These are phyloP conservation scores for Pangasius krempfi DNA, from an alignment of 2,797 vertebrate genomes.

Conservation along the genomic window DNA sequence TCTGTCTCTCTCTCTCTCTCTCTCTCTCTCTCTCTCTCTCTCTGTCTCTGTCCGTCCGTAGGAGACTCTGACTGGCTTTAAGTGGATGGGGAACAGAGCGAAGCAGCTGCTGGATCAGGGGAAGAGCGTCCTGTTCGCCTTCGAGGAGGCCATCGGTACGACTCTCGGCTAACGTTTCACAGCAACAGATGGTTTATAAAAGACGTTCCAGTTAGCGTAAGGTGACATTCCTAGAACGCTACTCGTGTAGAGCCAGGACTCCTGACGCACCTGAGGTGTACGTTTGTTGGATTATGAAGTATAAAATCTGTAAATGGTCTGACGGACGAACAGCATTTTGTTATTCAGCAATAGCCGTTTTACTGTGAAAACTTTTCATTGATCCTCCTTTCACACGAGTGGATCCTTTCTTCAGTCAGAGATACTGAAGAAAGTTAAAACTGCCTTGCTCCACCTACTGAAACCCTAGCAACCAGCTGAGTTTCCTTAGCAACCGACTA, in stretches of 20 bases:
- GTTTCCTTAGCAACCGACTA: background rate
- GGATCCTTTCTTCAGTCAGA: no score
- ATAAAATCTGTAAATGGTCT: no score
- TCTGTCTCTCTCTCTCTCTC: background rate
- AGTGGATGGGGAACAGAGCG: slow-evolving; percentile 98
- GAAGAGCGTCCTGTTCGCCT: slow-evolving; percentile 93
- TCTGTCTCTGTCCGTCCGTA: slow-evolving; percentile 59
- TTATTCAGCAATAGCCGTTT: no score
- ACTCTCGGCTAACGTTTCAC: background rate
- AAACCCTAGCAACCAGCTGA: background rate
- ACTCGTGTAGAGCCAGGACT: no score
- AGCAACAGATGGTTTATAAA: background rate
- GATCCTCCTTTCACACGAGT: no score
- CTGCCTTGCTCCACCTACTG: background rate
- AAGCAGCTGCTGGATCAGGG: slow-evolving; percentile 87
- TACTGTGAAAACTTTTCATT: no score
- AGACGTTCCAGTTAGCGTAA: background rate
- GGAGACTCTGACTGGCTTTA: slow-evolving; percentile 98
- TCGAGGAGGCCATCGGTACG: slow-evolving; percentile 97
- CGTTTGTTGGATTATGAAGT: no score
- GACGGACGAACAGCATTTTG: no score
- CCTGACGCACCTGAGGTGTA: no score
- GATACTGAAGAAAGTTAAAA: no score
- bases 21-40: background rate
- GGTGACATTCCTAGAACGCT: no score